Conservation (phyloP, 1,140 invertebrate species). For the Adoxophyes honmai region DNA sequence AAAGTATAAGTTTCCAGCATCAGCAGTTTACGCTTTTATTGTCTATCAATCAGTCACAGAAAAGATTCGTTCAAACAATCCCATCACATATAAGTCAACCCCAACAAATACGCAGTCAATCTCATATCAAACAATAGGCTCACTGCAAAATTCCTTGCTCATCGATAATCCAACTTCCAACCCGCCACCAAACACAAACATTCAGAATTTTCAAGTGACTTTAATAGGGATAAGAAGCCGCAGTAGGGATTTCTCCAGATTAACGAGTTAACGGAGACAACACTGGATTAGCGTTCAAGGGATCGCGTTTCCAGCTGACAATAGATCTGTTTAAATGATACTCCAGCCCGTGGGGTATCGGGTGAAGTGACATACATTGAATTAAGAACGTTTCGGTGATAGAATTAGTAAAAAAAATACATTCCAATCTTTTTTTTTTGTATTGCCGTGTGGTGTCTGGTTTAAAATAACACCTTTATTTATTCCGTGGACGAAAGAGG, state of each 20-base stretch:
- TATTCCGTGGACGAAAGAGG: no score
- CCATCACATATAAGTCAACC: no score
- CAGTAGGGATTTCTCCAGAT: conserved; percentile 30
- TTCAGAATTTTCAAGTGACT: conserved; percentile 36
- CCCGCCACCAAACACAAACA: conserved; percentile 26
- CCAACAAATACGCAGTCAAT: no score
- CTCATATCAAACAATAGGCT: not conserved
- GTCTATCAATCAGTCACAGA: no score
- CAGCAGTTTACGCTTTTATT: no score
- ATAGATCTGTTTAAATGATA: conserved; percentile 13
- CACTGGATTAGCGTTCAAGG: conserved; percentile 27
- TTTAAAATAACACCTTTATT: no score
- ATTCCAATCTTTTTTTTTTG: no score
- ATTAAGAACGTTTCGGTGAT: not conserved
- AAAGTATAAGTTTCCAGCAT: no score
- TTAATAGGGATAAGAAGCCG: conserved; percentile 31
- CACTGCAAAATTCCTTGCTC: not conserved
- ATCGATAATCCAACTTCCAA: conserved; percentile 16
- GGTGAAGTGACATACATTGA: not conserved
- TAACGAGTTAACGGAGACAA: conserved; percentile 33
- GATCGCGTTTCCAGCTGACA: not conserved
- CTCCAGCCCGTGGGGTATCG: not conserved
- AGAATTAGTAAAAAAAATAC: no score
- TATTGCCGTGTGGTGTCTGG: no score
- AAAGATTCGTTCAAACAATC: no score